Base-by-base conservation (phyloP, 2,113 vertebrate genomes). In the Canis aureus region DNA sequence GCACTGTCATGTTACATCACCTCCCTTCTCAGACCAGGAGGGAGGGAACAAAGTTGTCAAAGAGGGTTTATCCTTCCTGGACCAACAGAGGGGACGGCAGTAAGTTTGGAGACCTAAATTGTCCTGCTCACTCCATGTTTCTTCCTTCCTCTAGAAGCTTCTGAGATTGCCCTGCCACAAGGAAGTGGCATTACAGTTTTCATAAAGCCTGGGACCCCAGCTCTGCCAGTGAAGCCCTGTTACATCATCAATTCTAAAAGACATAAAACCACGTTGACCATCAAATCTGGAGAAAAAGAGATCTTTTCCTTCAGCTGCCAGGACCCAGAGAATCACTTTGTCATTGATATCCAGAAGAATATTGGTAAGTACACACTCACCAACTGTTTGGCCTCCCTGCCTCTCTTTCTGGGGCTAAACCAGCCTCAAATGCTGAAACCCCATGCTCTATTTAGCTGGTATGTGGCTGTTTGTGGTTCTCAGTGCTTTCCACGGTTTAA, bases 241-340 rank as follows among this genome's bases (percentile, higher is more conserved):
- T 19, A 9, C 8, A 98, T 99, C 22, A 78, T 73, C 60, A 0
- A 20, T 2, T 80, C 96, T 81, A 97, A 86, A 8, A 1, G 0
- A 53, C 3, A 1, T 16, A 8, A 1, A 1, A 4, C 73, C 3
- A 91, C 92, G 16, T 91, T 99, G 79, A 7, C 55, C 60, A 96
- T 99, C 98, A 97, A 92, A 3, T 92, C 99, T 1, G 99, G 98
- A n/a, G 97, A 98, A 16, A 98, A 73, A 0, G 67, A 93, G 13
- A 91, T 88, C 67, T 98, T 99, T 92, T 15, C 38, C 51, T 99
- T 99, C 90, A 98, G 76, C 59, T 99, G 99, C 97, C 43, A 0
- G 7, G 51, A 89, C 35, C 99, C 99, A 1, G 97, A 99, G 53
- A 97, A 98, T 29, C 74, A 98, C 62, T 99, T 98, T 94, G 8